Conservation (phyloP, 2,797 vertebrate genomes). For the Leptoclinus maculatus region DNA sequence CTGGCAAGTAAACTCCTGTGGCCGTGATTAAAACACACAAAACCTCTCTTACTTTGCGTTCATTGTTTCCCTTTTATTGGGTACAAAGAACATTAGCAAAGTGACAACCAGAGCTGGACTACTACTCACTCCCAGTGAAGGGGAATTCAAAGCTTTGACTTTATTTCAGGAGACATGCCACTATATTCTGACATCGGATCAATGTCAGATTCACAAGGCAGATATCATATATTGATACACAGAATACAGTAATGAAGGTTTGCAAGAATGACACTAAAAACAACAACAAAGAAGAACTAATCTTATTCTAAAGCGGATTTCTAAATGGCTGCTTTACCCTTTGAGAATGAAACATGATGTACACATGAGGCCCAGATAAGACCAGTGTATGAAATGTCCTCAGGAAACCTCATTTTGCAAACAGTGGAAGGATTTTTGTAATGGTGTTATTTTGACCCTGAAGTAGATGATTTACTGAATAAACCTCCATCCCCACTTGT, state of each 20-base stretch:
- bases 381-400: conserved; percentile 4
- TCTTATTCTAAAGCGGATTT: neutral
- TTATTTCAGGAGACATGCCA: neutral
- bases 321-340: neutral
- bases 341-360: conserved; percentile 22
- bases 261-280: neutral
- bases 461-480: neutral
- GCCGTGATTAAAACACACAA: conserved; percentile 59
- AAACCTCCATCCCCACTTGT: conserved; percentile 7
- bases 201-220: neutral
- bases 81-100: neutral
- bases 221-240: neutral
- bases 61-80: neutral
- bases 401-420: conserved; percentile 4
- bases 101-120: neutral
- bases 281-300: neutral
- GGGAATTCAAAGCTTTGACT: conserved; percentile 3
- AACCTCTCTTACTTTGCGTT: conserved; percentile 2
- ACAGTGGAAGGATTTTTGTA: neutral
- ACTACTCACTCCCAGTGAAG: conserved; percentile 12
- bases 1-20: conserved; percentile 54
- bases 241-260: conserved; percentile 7
- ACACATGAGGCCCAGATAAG: neutral
- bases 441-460: neutral
- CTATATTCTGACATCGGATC: neutral